Evolutionary conservation across 2,888 invertebrate genomes (phyloP).

Genomic region (Chalcosyrphus nemorum): DNA sequence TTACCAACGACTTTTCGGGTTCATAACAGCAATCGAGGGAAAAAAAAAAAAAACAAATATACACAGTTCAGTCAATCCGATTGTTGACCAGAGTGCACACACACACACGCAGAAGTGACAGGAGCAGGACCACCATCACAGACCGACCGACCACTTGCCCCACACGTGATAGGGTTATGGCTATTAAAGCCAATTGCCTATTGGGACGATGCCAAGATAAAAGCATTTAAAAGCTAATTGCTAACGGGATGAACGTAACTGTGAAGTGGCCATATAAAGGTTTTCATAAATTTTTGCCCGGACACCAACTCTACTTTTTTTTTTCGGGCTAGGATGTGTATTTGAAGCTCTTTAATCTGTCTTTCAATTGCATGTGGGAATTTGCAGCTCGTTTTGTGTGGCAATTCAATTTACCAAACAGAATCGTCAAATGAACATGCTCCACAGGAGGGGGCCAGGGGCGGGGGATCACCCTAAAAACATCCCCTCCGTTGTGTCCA

Average conservation of each 20-base stretch:
- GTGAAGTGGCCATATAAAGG: conserved; percentile 67
- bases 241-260: conserved; percentile 62
- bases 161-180: conserved; percentile 44
- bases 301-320: conserved; percentile 9
- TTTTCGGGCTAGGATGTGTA: conserved; percentile 39
- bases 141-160: not conserved
- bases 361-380: conserved; percentile 74
- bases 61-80: conserved; percentile 27
- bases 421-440: conserved; percentile 57
- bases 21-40: conserved; percentile 57
- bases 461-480: not conserved
- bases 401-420: conserved; percentile 70
- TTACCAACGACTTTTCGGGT: conserved; percentile 54
- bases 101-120: conserved; percentile 27
- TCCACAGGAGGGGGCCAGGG: not conserved
- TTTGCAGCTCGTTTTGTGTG: conserved; percentile 67
- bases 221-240: conserved; percentile 72
- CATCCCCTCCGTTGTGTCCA: not conserved
- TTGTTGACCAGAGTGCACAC: conserved; percentile 13
- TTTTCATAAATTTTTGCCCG: conserved; percentile 51
- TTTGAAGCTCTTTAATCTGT: conserved; percentile 76
- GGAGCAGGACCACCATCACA: not conserved
- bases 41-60: not conserved
- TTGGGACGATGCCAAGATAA: conserved; percentile 66
- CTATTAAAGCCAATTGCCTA: conserved; percentile 65